Conservation (phyloP, 2,113 vertebrate species). For the Otocyon megalotis region DNA sequence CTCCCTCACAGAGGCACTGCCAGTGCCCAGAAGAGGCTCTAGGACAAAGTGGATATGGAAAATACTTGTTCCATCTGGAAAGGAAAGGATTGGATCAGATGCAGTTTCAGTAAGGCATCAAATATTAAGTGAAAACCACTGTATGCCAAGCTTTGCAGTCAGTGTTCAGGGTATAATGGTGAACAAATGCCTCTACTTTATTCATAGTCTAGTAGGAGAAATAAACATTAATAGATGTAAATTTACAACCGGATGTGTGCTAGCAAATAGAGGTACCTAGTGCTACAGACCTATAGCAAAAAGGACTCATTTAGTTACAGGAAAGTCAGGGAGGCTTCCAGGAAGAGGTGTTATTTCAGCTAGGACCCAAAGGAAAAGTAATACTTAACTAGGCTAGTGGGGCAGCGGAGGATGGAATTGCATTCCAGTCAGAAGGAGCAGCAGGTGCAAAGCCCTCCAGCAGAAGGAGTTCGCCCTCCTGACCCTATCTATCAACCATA, state of each 20-base stretch:
- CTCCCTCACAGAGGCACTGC: not conserved
- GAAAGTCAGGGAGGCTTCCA: conserved; percentile 14
- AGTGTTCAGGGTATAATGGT: not conserved
- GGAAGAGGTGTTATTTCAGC: not conserved
- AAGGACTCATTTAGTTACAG: not conserved
- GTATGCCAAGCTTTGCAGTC: not conserved
- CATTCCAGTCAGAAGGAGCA: not conserved
- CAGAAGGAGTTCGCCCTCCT: not conserved
- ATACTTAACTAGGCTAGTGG: not conserved
- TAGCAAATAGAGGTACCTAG: not conserved
- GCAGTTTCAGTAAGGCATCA: not conserved
- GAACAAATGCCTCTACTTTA: not conserved
- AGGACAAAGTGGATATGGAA: not conserved
- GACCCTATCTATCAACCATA: not conserved
- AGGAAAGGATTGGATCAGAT: not conserved
- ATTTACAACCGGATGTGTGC: not conserved
- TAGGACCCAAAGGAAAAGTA: not conserved
- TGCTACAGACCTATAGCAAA: not conserved
- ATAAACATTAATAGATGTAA: not conserved
- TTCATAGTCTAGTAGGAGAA: not conserved
- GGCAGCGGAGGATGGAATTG: not conserved
- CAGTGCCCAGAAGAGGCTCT: not conserved
- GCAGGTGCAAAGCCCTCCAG: not conserved
- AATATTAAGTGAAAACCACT: not conserved
- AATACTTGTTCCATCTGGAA: not conserved